These are phyloP conservation scores for Deroplatys truncata DNA, from an alignment of 2,888 invertebrate species.

Conservation along the genomic window DNA sequence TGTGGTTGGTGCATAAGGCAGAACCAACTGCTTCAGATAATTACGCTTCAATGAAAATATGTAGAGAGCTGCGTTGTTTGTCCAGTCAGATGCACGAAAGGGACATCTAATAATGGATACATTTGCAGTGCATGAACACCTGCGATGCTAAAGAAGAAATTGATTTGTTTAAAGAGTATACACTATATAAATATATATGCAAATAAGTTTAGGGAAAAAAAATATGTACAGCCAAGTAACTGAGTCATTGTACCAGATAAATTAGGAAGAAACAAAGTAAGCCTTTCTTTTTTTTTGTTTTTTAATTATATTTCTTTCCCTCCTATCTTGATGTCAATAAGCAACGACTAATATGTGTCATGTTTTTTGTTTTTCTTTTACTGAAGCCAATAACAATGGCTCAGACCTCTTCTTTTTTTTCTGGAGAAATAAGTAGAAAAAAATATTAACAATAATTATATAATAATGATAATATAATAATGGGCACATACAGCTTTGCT, in stretches of 20 bases:
- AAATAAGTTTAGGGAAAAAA: slow-evolving; percentile 8
- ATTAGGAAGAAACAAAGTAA: background rate
- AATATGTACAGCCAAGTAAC: background rate
- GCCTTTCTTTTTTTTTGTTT: background rate
- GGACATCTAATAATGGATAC: background rate
- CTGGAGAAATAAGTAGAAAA: background rate
- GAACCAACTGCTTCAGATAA: background rate
- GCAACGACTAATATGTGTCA: slow-evolving; percentile 8
- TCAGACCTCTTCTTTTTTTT: background rate
- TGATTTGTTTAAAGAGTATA: slow-evolving; percentile 12
- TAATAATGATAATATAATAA: background rate
- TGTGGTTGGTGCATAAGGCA: background rate
- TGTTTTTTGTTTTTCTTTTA: background rate
- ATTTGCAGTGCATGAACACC: background rate
- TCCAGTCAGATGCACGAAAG: background rate
- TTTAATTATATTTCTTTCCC: slow-evolving; percentile 6
- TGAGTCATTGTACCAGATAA: slow-evolving; percentile 16
- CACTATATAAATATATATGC: slow-evolving; percentile 8
- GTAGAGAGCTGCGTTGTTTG: background rate
- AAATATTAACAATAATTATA: background rate
- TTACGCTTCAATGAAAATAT: slow-evolving; percentile 12
- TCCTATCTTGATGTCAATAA: background rate
- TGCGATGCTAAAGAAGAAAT: background rate
- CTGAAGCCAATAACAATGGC: slow-evolving; percentile 2
- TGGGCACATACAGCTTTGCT: slow-evolving; percentile 21